Percentiles rank a stretch among this genome's conserved stretches.
phyloP scores from a whole-genome alignment of 2,113 vertebrate genomes.

The Ivindomyrus marchei region DNA sequence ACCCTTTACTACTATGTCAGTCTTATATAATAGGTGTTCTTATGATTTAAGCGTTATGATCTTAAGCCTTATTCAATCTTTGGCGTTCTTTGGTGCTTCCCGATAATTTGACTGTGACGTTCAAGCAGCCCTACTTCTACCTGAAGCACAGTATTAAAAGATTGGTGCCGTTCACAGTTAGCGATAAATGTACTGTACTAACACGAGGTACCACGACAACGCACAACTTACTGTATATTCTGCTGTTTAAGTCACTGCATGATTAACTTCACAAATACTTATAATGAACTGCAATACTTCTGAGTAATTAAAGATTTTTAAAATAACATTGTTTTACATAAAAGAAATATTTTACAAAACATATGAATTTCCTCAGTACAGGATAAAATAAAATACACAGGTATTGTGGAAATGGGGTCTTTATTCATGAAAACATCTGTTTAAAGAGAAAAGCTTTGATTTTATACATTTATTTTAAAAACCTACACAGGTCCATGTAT shows the following conservation, averaged over 20 bases:
- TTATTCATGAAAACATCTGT: not conserved
- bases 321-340: not conserved
- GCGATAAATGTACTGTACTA: not conserved
- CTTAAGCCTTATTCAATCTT: not conserved
- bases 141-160: not conserved
- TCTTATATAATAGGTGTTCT: not conserved
- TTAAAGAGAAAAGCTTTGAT: not conserved
- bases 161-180: not conserved
- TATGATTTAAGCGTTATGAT: not conserved
- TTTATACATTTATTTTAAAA: not conserved
- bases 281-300: not conserved
- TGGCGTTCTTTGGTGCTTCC: not conserved
- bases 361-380: not conserved
- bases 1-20: not conserved
- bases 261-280: not conserved
- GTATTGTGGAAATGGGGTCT: not conserved
- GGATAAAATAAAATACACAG: not conserved
- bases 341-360: not conserved
- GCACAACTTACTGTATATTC: not conserved
- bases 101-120: not conserved
- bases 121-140: not conserved
- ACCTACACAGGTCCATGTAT: not conserved
- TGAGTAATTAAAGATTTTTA: not conserved
- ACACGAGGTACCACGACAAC: not conserved
- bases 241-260: not conserved